Evolutionary conservation across 2,888 invertebrate species (phyloP), one percentile per base, ranked within the genome.

Genomic region (Shargacucullia verbasci): DNA sequence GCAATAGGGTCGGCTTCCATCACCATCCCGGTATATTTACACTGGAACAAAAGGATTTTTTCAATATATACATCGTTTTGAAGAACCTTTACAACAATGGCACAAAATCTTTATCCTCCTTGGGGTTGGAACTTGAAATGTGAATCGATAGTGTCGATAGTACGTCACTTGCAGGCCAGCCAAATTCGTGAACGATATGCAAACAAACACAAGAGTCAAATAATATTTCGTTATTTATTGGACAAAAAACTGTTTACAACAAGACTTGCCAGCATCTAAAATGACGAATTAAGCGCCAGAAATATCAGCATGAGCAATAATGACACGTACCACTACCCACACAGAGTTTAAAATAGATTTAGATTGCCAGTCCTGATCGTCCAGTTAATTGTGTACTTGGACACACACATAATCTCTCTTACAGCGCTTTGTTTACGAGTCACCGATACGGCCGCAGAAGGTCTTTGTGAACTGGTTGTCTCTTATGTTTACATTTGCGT

Each of bases 1-100:
- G 89, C 76, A 61, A 92, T 89, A 31, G 92, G 89, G 76, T 92
- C 88, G 39, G 92, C 90, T 86, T 92, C 93, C 88, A 92, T 90
- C 81, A 93, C 93, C 93, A 93, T 93, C 64, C 73, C 84, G 83
- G 80, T 62, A 76, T 79, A 25, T 71, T 65, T 67, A 82, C 76
- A 83, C 92, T 92, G 86, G 33, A 89, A 91, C 83, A 83, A 74
- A 71, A 65, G 0, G 0, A 9, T 13, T 45, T 37, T 50, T 54
- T 45, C 60, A 62, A 46, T 43, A 41, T 13, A 41, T 13, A 46
- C 20, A 25, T n/a, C 5, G 10, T 34, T 29, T 25, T n/a, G 44
- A 45, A 48, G 8, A n/a, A 45, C 44, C 13, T 7, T 31, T 11
- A 25, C 14, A 12, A 14, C 41, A 37, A 29, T 25, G 29, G 43